Percentiles rank a stretch among this genome's conserved stretches.
phyloP scores from a whole-genome alignment of 2,113 vertebrate species.

The Halichoerus grypus region DNA sequence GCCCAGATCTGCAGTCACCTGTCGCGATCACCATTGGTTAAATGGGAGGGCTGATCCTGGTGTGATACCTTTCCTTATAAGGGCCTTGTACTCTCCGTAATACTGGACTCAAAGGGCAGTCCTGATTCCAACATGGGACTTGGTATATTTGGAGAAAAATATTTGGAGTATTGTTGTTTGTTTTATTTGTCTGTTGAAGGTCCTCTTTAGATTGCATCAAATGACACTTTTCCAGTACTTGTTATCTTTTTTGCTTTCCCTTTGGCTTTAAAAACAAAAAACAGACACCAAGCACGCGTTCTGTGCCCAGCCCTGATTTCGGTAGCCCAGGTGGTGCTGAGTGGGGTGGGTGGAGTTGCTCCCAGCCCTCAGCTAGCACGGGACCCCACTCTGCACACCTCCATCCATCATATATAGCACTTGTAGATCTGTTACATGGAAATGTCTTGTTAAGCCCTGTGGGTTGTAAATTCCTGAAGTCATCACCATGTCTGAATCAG shows the following conservation, averaged over 20 bases:
- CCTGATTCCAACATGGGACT: background rate
- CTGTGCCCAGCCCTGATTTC: background rate
- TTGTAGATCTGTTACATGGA: background rate
- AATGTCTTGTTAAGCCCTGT: background rate
- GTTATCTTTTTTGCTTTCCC: background rate
- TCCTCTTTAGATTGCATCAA: background rate
- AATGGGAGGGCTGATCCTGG: background rate
- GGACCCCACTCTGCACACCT: background rate
- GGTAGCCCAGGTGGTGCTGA: background rate
- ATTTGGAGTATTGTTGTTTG: background rate
- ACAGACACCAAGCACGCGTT: background rate
- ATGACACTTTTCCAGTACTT: background rate
- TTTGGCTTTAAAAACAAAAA: background rate
- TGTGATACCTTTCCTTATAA: background rate
- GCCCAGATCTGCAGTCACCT: background rate
- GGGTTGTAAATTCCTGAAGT: background rate
- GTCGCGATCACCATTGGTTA: background rate
- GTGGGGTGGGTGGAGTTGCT: fast-evolving
- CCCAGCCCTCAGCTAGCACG: fast-evolving
- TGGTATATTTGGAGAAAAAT: background rate
- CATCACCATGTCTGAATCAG: background rate
- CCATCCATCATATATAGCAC: fast-evolving
- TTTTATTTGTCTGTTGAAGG: background rate
- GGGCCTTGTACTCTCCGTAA: background rate
- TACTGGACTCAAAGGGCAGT: background rate